Conservation (phyloP, 2,113 vertebrate genomes). For the Grammomys dolichurus region DNA sequence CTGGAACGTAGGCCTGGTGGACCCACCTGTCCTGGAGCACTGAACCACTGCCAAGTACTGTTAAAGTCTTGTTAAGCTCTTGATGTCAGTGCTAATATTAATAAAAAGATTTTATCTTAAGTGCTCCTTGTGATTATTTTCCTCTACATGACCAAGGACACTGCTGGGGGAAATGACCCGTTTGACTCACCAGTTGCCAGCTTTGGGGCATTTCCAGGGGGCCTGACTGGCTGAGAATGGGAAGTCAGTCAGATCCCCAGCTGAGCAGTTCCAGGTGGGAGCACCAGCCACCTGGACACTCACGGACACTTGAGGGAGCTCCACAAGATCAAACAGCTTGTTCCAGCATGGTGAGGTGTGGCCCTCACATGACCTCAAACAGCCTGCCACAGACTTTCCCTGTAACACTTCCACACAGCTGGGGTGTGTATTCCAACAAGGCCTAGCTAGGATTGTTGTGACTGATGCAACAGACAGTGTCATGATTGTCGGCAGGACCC, state of each 20-base stretch:
- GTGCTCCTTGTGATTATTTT: not conserved
- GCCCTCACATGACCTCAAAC: not conserved
- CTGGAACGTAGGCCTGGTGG: not conserved
- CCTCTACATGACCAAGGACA: not conserved
- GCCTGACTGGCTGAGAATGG: not conserved
- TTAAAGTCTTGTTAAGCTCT: not conserved
- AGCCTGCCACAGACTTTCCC: not conserved
- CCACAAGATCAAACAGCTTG: not conserved
- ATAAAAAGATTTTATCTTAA: not conserved
- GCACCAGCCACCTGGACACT: not conserved
- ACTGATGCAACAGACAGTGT: not conserved
- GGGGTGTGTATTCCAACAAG: not conserved
- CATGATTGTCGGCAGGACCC: not conserved
- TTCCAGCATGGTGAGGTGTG: not conserved
- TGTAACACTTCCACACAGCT: not conserved
- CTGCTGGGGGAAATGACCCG: not conserved
- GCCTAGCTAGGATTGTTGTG: not conserved
- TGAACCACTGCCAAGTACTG: not conserved
- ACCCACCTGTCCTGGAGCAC: not conserved
- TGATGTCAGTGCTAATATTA: not conserved
- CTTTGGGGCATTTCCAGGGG: not conserved
- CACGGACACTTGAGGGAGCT: not conserved
- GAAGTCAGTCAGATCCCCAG: not conserved
- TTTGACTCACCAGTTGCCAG: not conserved
- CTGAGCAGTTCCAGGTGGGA: not conserved